These are phyloP conservation scores for Drepanosiphum platanoidis DNA, from an alignment of 2,888 invertebrate genomes.

Conservation along the genomic window DNA sequence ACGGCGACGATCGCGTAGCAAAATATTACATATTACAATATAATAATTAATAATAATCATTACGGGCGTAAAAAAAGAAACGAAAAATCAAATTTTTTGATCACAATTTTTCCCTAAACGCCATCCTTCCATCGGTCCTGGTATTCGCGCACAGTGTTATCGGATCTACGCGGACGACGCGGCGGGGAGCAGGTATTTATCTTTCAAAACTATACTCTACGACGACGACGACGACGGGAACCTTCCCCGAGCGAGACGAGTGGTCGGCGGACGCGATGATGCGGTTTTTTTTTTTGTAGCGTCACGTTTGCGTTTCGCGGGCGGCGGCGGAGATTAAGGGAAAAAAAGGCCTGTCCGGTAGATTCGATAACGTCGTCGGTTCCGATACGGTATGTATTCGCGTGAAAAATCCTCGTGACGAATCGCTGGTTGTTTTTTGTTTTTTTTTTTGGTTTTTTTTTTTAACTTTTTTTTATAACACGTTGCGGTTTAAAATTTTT, in stretches of 20 bases:
- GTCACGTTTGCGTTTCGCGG: too few relatives aligned
- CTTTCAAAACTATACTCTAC: too few relatives aligned
- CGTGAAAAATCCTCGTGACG: too few relatives aligned
- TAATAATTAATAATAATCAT: background rate
- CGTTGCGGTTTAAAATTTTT: slow-evolving; percentile 21
- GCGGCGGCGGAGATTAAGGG: too few relatives aligned
- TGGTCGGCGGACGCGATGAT: too few relatives aligned
- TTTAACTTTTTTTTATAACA: background rate
- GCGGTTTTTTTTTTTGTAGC: too few relatives aligned
- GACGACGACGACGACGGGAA: too few relatives aligned
- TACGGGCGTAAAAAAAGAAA: slow-evolving; percentile 39
- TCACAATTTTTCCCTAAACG: slow-evolving; percentile 32
- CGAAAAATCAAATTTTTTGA: slow-evolving; percentile 4
- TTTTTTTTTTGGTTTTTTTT: background rate
- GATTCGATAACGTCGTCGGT: background rate
- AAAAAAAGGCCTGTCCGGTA: background rate
- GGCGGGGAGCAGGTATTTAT: too few relatives aligned
- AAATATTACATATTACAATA: slow-evolving; percentile 37
- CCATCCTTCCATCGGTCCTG: background rate
- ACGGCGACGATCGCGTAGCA: slow-evolving; percentile 40
- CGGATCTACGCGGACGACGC: too few relatives aligned
- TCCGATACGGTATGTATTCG: background rate
- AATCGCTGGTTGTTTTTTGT: too few relatives aligned
- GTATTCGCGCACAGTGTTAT: background rate
- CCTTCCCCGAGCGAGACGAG: too few relatives aligned